A percentile compares a stretch with the other conserved stretches of the same genome.
These are phyloP conservation scores for Corythoichthys intestinalis DNA, from an alignment of 2,113 vertebrate species.

Conservation along the genomic window DNA sequence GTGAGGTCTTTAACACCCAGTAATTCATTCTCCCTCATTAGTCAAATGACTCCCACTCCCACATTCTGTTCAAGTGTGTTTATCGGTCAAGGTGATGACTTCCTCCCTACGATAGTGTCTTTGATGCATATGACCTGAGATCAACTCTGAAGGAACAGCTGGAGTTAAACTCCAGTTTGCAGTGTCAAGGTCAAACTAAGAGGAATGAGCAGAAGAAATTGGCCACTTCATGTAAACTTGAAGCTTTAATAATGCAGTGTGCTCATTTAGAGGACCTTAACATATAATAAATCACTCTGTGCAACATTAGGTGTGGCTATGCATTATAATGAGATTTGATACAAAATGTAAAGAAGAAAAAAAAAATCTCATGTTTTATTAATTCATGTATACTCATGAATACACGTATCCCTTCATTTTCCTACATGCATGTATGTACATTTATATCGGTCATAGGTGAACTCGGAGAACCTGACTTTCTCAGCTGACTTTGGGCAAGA, in stretches of 20 bases:
- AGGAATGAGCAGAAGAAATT: constrained; percentile 48
- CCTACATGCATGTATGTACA: background rate
- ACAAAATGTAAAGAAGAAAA: background rate
- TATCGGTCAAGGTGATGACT: constrained; percentile 57
- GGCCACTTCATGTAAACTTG: constrained; percentile 43
- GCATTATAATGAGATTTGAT: background rate
- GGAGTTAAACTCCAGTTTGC: constrained; percentile 46
- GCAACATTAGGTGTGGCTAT: constrained; percentile 23
- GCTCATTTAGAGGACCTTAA: background rate
- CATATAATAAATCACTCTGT: background rate
- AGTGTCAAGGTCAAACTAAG: constrained; percentile 49
- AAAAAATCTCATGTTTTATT: background rate
- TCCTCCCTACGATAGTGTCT: constrained; percentile 56
- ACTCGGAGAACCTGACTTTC: too few species aligned
- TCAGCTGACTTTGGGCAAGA: too few species aligned
- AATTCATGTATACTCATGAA: background rate
- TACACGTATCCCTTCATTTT: background rate
- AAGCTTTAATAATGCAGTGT: constrained; percentile 11
- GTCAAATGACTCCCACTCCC: constrained; percentile 31
- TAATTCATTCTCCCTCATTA: constrained; percentile 21
- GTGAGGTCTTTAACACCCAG: constrained; percentile 19
- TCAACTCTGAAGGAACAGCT: constrained; percentile 59
- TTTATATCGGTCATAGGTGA: background rate
- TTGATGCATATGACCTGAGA: constrained; percentile 57
- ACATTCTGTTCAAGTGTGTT: constrained; percentile 37